Percentiles rank a stretch among this genome's conserved stretches.
Evolutionary conservation across 2,888 invertebrate genomes (phyloP).

Genomic region (Allolobophora icterica): DNA sequence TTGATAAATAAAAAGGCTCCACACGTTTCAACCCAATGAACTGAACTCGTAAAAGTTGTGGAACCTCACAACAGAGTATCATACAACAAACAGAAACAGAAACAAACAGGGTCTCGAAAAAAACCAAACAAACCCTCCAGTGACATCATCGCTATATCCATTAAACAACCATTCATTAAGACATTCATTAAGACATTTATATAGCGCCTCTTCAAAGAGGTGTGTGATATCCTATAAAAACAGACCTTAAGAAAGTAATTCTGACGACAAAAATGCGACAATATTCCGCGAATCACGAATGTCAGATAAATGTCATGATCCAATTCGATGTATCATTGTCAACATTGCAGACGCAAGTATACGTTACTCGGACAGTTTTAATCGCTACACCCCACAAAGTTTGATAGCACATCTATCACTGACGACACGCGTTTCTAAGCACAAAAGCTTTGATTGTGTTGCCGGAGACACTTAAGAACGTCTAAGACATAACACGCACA

Average conservation of each 20-base stretch:
- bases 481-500: conserved; percentile 2
- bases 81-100: background rate
- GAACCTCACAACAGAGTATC: background rate
- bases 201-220: no score
- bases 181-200: no score
- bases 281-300: background rate
- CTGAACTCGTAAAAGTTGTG: no score
- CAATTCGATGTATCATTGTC: background rate
- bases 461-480: background rate
- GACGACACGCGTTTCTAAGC: background rate
- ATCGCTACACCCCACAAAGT: background rate
- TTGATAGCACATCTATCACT: background rate
- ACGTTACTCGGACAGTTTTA: background rate
- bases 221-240: background rate
- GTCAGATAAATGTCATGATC: conserved; percentile 3
- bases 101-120: background rate
- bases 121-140: background rate
- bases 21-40: no score
- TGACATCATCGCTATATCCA: background rate
- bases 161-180: background rate
- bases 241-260: background rate
- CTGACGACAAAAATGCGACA: background rate
- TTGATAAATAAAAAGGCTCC: background rate
- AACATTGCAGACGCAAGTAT: background rate
- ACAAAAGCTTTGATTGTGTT: conserved; percentile 11